Percentiles rank a stretch among this genome's conserved stretches.
Evolutionary conservation across 2,797 vertebrate species (phyloP).

Genomic region (Naso thynnoides): DNA sequence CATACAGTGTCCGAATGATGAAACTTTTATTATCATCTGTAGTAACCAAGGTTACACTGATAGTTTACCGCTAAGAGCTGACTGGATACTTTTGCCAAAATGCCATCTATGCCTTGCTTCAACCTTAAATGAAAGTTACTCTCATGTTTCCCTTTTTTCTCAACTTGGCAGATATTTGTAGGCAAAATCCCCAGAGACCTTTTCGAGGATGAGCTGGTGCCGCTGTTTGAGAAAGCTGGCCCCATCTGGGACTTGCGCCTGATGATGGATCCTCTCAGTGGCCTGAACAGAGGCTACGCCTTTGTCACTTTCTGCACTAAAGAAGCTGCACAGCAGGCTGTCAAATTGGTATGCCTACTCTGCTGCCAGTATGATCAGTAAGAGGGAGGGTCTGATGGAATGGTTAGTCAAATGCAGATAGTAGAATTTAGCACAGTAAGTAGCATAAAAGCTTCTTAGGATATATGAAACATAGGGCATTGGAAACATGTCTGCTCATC

Average conservation of each 20-base stretch:
- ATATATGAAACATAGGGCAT: not conserved
- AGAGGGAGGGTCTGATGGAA: not conserved
- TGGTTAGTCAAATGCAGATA: not conserved
- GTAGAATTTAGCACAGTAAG: not conserved
- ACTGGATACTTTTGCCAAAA: slow-evolving; percentile 54
- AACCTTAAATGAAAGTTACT: not conserved
- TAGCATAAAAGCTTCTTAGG: not conserved
- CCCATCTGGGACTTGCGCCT: slow-evolving; percentile 98
- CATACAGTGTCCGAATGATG: slow-evolving; percentile 69
- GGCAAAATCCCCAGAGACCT: slow-evolving; percentile 99
- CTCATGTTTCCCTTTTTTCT: slow-evolving; percentile 23
- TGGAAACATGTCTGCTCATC: not conserved
- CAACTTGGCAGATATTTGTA: slow-evolving; percentile 92
- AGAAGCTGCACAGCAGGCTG: slow-evolving; percentile 98
- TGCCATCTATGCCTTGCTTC: not conserved
- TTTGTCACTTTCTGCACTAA: slow-evolving; percentile 99
- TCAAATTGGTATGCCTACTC: slow-evolving; percentile 91
- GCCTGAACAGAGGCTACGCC: slow-evolving; percentile 98
- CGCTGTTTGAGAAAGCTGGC: slow-evolving; percentile 98
- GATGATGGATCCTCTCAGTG: slow-evolving; percentile 99
- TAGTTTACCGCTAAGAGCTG: slow-evolving; percentile 78
- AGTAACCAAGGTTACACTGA: slow-evolving; percentile 77
- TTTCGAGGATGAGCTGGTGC: slow-evolving; percentile 99
- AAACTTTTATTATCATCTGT: slow-evolving; percentile 43
- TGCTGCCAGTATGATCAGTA: slow-evolving; percentile 12